Evolutionary conservation across 2,113 vertebrate genomes (phyloP).

Genomic region (Hippocampus barbouri): DNA sequence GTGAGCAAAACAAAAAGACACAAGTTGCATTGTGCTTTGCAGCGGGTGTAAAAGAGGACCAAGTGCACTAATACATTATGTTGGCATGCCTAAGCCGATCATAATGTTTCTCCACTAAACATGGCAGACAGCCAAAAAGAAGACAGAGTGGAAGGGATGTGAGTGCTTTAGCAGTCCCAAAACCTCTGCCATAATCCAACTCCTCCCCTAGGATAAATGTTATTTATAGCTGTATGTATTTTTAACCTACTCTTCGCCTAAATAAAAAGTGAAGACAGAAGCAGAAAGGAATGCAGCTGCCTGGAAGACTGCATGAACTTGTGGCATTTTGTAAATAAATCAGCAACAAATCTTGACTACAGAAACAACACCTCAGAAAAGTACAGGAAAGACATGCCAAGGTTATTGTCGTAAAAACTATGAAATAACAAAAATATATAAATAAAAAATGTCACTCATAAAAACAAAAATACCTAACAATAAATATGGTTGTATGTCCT

Average conservation of each 20-base stretch:
- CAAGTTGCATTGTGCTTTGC: not conserved
- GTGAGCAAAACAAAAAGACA: not conserved
- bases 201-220: constrained; percentile 41
- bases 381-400: constrained; percentile 27
- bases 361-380: constrained; percentile 45
- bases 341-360: constrained; percentile 41
- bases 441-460: no score
- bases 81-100: not conserved
- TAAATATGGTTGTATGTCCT: no score
- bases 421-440: no score
- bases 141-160: constrained; percentile 40
- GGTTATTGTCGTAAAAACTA: no score
- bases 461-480: no score
- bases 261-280: constrained; percentile 41
- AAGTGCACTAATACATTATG: not conserved
- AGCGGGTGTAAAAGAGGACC: not conserved
- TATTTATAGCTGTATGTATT: constrained; percentile 70
- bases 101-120: constrained; percentile 33
- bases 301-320: constrained; percentile 31
- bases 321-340: constrained; percentile 32
- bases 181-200: constrained; percentile 54
- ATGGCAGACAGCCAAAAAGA: constrained; percentile 47
- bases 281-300: constrained; percentile 28
- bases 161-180: constrained; percentile 55
- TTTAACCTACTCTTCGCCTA: constrained; percentile 60